Evolutionary conservation across 2,888 invertebrate species (phyloP).

Genomic region (Mechanitis messenoides): DNA sequence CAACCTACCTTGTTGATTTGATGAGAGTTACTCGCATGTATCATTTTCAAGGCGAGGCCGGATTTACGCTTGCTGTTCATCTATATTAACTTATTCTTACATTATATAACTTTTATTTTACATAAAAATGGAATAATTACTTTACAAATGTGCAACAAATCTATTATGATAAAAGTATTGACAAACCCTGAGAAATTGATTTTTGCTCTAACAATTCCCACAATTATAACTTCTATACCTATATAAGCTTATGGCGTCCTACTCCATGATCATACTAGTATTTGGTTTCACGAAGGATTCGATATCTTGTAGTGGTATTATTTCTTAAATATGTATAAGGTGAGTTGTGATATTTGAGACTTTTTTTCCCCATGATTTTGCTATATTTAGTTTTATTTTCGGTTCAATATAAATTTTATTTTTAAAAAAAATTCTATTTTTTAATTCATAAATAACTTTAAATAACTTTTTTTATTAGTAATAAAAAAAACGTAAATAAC

Average conservation of each 20-base stretch:
- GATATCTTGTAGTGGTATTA: slow-evolving; percentile 24
- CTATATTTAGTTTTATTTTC: too few relatives aligned
- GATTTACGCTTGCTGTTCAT: slow-evolving; percentile 9
- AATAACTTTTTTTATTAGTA: neutral
- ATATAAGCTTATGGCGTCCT: slow-evolving; percentile 64
- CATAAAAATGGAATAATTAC: slow-evolving; percentile 25
- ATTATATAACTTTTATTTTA: slow-evolving; percentile 13
- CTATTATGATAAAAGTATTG: slow-evolving; percentile 58
- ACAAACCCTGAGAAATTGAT: slow-evolving; percentile 68
- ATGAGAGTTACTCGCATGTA: neutral
- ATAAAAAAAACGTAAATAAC: neutral
- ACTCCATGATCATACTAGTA: slow-evolving; percentile 50
- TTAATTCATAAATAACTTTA: too few relatives aligned
- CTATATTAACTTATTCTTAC: slow-evolving; percentile 6
- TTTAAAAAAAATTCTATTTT: neutral
- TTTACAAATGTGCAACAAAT: slow-evolving; percentile 28
- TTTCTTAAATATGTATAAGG: slow-evolving; percentile 31
- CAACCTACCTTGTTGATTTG: neutral
- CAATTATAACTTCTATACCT: slow-evolving; percentile 55
- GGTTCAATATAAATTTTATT: neutral
- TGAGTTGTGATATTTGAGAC: slow-evolving; percentile 23
- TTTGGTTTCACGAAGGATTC: slow-evolving; percentile 35
- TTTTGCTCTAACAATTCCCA: slow-evolving; percentile 75
- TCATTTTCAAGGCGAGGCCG: slow-evolving; percentile 14
- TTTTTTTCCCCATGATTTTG: too few relatives aligned